Evolutionary conservation across 2,113 vertebrate genomes (phyloP).

Genomic region (Patagioenas fasciata): DNA sequence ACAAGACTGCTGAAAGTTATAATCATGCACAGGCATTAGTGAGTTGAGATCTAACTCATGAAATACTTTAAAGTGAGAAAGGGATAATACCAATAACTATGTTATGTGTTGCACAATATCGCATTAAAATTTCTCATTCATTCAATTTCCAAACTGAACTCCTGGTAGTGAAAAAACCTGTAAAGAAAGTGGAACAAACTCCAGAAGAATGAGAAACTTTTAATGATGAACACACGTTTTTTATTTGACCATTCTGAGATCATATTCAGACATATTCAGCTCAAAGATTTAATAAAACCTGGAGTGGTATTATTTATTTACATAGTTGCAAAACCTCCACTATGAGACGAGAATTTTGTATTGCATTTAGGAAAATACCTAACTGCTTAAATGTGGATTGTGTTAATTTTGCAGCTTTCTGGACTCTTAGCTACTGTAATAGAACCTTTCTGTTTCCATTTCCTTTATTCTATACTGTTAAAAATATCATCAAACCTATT

Average conservation of each 20-base stretch:
- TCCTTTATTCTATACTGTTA: not conserved
- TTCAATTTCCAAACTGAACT: not conserved
- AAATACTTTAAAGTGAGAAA: not conserved
- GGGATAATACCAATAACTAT: not conserved
- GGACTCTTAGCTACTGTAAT: not conserved
- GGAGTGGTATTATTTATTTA: not conserved
- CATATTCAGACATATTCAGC: not conserved
- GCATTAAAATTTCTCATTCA: not conserved
- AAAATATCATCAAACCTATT: not conserved
- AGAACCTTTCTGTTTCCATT: not conserved
- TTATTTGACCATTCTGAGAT: not conserved
- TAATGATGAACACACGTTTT: not conserved
- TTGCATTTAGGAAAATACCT: not conserved
- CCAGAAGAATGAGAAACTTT: not conserved
- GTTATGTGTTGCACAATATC: not conserved
- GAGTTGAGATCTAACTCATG: not conserved
- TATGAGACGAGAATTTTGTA: not conserved
- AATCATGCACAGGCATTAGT: not conserved
- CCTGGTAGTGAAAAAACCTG: not conserved
- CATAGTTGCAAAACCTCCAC: not conserved
- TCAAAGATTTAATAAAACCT: not conserved
- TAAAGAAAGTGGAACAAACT: not conserved
- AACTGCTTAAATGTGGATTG: not conserved
- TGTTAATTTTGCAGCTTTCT: not conserved
- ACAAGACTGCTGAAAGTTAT: not conserved